A percentile compares a stretch with the other conserved stretches of the same genome.
Conservation (phyloP, 2,797 vertebrate species). For the Chelmon rostratus region DNA sequence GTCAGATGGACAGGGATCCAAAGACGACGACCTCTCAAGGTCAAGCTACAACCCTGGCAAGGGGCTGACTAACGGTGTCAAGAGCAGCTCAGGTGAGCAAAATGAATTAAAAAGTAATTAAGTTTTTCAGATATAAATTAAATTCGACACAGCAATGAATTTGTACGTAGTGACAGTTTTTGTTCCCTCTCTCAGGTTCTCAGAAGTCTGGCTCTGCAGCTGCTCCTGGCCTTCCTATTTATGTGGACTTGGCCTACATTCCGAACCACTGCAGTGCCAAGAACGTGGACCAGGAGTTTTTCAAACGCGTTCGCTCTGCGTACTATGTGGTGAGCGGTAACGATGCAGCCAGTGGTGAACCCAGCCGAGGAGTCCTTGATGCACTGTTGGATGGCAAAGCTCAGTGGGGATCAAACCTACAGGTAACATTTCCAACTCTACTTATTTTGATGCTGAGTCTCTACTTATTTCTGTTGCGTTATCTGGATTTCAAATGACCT, state of each 20-base stretch:
- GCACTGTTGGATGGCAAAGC: conserved; percentile 96
- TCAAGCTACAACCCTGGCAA: conserved; percentile 90
- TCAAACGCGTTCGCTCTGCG: conserved; percentile 93
- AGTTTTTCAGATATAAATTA: not conserved
- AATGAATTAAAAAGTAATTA: not conserved
- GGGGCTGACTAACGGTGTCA: conserved; percentile 89
- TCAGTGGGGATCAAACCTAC: conserved; percentile 98
- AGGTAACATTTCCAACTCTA: conserved; percentile 84
- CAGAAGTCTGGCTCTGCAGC: conserved; percentile 86
- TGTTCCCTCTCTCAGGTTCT: conserved; percentile 69
- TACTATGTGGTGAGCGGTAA: conserved; percentile 99
- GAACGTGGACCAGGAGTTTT: conserved; percentile 98
- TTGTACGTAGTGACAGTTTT: not conserved
- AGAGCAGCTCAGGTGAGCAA: conserved; percentile 87
- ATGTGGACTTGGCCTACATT: conserved; percentile 98
- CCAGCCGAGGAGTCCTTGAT: conserved; percentile 93
- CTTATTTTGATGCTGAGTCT: not conserved
- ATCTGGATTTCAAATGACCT: too few species aligned
- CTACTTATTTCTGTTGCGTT: too few species aligned
- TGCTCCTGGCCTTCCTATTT: conserved; percentile 90
- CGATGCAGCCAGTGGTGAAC: conserved; percentile 91
- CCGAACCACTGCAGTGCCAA: conserved; percentile 99
- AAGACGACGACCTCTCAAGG: conserved; percentile 91
- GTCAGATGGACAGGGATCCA: conserved; percentile 85
- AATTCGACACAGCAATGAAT: not conserved